Percentiles rank a stretch among this genome's conserved stretches.
phyloP scores from a whole-genome alignment of 2,888 invertebrate genomes.

The Tachystola acroxantha region DNA sequence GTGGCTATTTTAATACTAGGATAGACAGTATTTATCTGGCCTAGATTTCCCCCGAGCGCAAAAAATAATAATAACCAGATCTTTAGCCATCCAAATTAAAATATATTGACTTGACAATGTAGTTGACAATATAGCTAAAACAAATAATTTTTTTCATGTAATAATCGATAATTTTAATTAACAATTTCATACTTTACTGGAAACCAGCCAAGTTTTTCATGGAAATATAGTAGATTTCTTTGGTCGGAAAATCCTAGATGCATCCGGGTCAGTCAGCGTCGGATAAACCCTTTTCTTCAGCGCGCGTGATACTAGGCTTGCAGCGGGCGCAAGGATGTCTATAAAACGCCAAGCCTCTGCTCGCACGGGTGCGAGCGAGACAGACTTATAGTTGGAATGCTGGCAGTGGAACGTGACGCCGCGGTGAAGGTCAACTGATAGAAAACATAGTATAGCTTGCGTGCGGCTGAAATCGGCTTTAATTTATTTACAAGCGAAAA shows the following conservation, averaged over 20 bases:
- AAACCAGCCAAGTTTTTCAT: constrained; percentile 29
- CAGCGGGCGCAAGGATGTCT: constrained; percentile 56
- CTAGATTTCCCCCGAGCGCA: constrained; percentile 51
- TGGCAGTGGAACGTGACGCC: constrained; percentile 44
- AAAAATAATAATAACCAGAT: constrained; percentile 22
- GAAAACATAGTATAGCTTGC: constrained; percentile 43
- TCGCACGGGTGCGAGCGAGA: constrained; percentile 51
- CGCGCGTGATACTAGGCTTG: constrained; percentile 75
- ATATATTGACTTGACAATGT: too few species aligned
- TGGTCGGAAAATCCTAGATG: constrained; percentile 67
- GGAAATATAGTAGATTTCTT: constrained; percentile 50
- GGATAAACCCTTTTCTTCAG: constrained; percentile 79
- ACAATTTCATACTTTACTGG: constrained; percentile 7
- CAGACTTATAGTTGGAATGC: constrained; percentile 57
- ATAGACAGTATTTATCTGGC: constrained; percentile 50
- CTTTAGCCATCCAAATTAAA: too few species aligned
- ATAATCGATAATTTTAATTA: constrained; percentile 1
- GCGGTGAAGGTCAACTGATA: constrained; percentile 74
- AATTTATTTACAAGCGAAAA: constrained; percentile 14
- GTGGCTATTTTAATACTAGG: constrained; percentile 49
- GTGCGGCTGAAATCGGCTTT: constrained; percentile 26
- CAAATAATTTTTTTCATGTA: not conserved
- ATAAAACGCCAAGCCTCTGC: constrained; percentile 30
- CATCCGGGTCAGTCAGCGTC: constrained; percentile 66
- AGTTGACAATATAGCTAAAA: not conserved